phyloP scores from a whole-genome alignment of 2,113 vertebrate genomes.

The Motacilla alba region DNA sequence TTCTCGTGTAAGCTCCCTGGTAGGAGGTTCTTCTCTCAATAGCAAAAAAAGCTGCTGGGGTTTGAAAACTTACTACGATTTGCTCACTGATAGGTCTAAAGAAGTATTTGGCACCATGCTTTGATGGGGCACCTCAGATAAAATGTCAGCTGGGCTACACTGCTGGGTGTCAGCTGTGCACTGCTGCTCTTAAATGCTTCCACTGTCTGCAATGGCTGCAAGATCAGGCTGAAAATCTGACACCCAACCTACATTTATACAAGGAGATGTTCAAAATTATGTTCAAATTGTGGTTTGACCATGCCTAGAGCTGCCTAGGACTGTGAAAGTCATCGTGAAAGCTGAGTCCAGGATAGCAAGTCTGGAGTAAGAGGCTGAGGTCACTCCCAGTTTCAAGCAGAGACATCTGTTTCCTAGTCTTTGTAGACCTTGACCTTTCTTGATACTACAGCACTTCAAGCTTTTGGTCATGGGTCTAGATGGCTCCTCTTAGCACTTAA shows the following conservation, averaged over 20 bases:
- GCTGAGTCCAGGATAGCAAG: not conserved
- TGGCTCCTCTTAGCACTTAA: not conserved
- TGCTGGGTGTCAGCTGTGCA: not conserved
- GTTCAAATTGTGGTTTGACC: not conserved
- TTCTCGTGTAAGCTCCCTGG: not conserved
- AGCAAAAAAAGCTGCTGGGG: not conserved
- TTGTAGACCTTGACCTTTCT: not conserved
- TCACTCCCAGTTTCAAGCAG: not conserved
- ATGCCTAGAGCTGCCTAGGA: rapidly evolving
- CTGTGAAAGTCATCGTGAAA: not conserved
- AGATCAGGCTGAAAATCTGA: not conserved
- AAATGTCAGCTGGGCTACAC: not conserved
- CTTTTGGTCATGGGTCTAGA: not conserved
- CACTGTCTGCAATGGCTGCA: not conserved
- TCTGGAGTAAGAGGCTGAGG: not conserved
- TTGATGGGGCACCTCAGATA: not conserved
- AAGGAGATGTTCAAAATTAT: not conserved
- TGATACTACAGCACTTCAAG: not conserved
- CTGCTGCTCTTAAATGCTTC: not conserved
- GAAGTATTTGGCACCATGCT: rapidly evolving
- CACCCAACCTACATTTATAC: not conserved
- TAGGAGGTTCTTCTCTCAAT: not conserved
- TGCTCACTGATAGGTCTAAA: not conserved
- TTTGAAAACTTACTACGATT: not conserved
- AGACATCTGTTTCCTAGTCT: not conserved